Conservation (phyloP, 2,797 vertebrate species). For the Apodemus agrarius region DNA sequence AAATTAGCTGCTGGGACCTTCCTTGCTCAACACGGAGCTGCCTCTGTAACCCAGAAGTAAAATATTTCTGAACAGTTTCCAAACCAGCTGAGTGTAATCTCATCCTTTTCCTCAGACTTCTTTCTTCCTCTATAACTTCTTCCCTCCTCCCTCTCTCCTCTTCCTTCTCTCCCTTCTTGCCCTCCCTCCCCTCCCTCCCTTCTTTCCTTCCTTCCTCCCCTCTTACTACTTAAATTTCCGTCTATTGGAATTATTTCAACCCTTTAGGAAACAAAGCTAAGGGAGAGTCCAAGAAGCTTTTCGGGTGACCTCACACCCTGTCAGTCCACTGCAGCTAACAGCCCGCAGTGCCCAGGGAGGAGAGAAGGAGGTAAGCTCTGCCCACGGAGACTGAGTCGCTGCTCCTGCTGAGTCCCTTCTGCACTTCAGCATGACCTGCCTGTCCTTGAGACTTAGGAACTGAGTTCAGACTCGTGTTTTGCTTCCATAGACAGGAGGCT, state of each 20-base stretch:
- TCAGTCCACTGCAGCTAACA: neutral
- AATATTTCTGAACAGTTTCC: neutral
- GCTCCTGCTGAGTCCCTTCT: neutral
- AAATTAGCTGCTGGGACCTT: neutral
- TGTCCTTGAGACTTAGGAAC: neutral
- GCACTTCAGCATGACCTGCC: neutral
- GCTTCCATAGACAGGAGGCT: neutral
- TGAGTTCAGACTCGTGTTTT: neutral
- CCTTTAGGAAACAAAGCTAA: neutral
- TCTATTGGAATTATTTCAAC: constrained; percentile 1
- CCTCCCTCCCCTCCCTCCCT: neutral
- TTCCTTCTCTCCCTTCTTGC: neutral
- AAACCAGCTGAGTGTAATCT: neutral
- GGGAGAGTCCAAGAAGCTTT: neutral
- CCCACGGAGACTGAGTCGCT: neutral
- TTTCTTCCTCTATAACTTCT: neutral
- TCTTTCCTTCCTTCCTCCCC: neutral
- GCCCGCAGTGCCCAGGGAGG: neutral
- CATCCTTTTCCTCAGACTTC: neutral
- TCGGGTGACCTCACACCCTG: neutral
- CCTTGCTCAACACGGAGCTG: neutral
- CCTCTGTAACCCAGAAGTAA: neutral
- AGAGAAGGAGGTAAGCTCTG: neutral
- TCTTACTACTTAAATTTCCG: neutral
- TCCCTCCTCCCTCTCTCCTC: neutral